Base-by-base conservation (phyloP, 2,797 vertebrate species). In the Diceros bicornis region DNA sequence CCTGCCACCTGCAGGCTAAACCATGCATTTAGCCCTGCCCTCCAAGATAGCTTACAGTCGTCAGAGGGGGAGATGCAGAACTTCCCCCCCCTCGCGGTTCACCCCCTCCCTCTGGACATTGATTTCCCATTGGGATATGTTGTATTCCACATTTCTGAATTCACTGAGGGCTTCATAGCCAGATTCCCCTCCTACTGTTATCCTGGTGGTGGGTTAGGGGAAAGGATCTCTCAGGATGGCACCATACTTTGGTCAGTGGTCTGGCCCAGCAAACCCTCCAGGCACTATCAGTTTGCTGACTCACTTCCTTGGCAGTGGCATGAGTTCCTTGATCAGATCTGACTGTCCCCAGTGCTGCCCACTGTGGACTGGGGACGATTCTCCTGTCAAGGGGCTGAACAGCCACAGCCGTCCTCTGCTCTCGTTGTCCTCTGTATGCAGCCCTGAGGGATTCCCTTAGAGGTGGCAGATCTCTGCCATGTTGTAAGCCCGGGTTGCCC, bases 101-200 rank as follows among this genome's bases (percentile, higher is more conserved):
- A 12, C 21, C 9, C 41, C 50, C n/a, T 18, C 13, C 47, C 29
- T 61, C 25, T 83, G 18, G 32, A 90, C 59, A 86, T 21, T 21
- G 29, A 78, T 89, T 86, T 94, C 29, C 23, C 50, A 64, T 21
- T 64, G 29, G 7, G 23, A 29, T 62, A 61, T 32, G 32, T 69
- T 85, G 10, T 68, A 18, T 34, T 95, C 69, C 29, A 52, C 18
- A 55, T 83, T 84, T 81, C 6, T 93, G n/a, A 84, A 82, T 88
- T 85, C 89, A 90, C 29, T 92, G 68, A 86, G 47, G 52, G 12
- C 11, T 97, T 78, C 96, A 75, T 50, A 96, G 71, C 84, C 88
- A 96, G 34, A 95, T 79, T 89, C n/a, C 71, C 32, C 37, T 90
- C 52, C 37, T 25, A 68, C 71, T 9, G 10, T 9, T 69, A 61